Evolutionary conservation across 2,113 vertebrate genomes (phyloP).

Genomic region (Pseudorectes ferrugineus): DNA sequence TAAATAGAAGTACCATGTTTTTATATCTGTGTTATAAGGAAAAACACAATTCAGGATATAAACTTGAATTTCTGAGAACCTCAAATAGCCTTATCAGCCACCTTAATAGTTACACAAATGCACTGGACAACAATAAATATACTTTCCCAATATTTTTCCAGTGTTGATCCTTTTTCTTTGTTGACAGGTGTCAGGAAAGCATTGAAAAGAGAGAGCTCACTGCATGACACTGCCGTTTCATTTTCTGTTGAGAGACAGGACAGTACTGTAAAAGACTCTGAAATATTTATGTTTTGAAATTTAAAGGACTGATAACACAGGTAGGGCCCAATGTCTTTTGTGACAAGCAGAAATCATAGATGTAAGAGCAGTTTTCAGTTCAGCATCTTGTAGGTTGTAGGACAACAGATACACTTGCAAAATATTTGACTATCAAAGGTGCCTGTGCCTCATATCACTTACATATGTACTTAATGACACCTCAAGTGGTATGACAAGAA

Average conservation of each 20-base stretch:
- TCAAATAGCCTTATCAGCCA: neutral
- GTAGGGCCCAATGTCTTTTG: no score
- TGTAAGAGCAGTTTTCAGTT: neutral
- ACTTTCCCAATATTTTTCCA: neutral
- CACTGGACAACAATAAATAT: neutral
- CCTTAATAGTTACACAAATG: neutral
- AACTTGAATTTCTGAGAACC: neutral
- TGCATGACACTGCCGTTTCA: accelerated
- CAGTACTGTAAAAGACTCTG: neutral
- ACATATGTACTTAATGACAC: neutral
- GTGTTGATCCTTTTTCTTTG: neutral
- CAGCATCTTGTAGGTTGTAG: neutral
- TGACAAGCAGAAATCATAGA: neutral
- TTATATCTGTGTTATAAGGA: neutral
- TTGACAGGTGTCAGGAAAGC: neutral
- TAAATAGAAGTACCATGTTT: neutral
- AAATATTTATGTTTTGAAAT: neutral
- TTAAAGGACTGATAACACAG: neutral
- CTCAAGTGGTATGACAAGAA: neutral
- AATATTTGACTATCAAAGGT: neutral
- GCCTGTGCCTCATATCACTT: neutral
- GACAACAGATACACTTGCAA: neutral
- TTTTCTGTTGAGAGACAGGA: neutral
- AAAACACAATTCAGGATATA: neutral
- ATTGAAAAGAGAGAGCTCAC: neutral